phyloP scores from a whole-genome alignment of 2,888 invertebrate genomes.

The Erebia ligea region DNA sequence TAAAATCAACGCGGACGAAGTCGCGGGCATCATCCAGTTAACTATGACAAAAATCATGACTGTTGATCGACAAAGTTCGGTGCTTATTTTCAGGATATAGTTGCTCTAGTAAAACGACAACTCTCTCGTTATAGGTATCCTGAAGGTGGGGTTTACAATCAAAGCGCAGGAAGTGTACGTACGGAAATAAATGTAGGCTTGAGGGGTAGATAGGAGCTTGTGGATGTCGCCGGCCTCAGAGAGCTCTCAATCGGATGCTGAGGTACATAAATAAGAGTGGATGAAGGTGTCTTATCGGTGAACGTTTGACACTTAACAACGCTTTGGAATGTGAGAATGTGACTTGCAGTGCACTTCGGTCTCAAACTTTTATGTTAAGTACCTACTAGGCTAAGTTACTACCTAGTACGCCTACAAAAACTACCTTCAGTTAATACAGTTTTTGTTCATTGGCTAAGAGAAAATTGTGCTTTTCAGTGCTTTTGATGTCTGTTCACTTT shows the following conservation, averaged over 20 bases:
- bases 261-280: conserved; percentile 79
- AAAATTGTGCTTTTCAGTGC: no score
- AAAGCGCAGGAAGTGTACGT: conserved; percentile 61
- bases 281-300: conserved; percentile 72
- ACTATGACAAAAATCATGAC: not conserved
- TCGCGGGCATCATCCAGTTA: no score
- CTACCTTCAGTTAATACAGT: no score
- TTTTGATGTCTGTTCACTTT: no score
- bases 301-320: conserved; percentile 28
- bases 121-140: conserved; percentile 32
- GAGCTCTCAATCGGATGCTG: conserved; percentile 77
- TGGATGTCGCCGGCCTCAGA: conserved; percentile 67
- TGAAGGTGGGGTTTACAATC: conserved; percentile 52
- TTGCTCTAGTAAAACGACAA: not conserved
- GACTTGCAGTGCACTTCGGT: not conserved
- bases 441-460: no score
- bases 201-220: conserved; percentile 77
- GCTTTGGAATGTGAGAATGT: conserved; percentile 15
- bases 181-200: conserved; percentile 77
- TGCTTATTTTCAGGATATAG: not conserved
- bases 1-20: no score
- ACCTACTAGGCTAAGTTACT: no score
- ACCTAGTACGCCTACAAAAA: no score
- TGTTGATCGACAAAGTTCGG: not conserved
- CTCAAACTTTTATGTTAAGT: not conserved